A percentile compares a stretch with the other conserved stretches of the same genome.
These are phyloP conservation scores for Pseudomugil gertrudae DNA, from an alignment of 2,797 vertebrate species.

Conservation along the genomic window DNA sequence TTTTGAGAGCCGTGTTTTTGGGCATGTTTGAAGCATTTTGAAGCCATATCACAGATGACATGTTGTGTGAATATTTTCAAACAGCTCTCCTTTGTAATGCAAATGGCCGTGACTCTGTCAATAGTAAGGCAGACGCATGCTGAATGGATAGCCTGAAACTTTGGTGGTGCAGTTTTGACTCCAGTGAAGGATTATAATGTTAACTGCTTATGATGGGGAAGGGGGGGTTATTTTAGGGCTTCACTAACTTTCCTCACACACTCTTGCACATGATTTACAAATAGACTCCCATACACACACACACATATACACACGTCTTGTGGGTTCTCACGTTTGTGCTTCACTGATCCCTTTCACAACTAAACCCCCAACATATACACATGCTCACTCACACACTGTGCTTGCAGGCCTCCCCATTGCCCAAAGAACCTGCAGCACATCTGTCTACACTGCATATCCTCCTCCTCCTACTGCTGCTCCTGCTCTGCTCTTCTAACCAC, in stretches of 20 bases:
- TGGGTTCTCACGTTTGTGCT: constrained; percentile 66
- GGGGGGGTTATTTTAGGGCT: constrained; percentile 73
- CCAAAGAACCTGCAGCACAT: constrained; percentile 72
- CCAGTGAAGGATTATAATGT: constrained; percentile 78
- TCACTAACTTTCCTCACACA: constrained; percentile 60
- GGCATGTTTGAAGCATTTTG: constrained; percentile 71
- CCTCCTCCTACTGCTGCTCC: constrained; percentile 40
- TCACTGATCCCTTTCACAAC: constrained; percentile 46
- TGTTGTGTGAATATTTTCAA: constrained; percentile 77
- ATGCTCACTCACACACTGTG: constrained; percentile 11
- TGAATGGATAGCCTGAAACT: constrained; percentile 63
- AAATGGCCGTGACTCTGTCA: constrained; percentile 73
- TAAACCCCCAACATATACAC: constrained; percentile 23
- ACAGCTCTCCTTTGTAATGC: constrained; percentile 75
- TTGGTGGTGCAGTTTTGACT: constrained; percentile 61
- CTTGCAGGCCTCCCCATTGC: constrained; percentile 51
- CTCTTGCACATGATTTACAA: constrained; percentile 60
- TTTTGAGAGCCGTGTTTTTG: constrained; percentile 44
- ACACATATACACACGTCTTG: constrained; percentile 41
- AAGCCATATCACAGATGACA: constrained; percentile 76
- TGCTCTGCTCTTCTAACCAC: constrained; percentile 64
- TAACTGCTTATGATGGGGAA: constrained; percentile 79
- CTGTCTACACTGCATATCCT: constrained; percentile 62
- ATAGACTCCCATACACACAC: constrained; percentile 41
- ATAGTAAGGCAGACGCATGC: constrained; percentile 64